Evolutionary conservation across 2,113 vertebrate species (phyloP), one percentile per base, ranked within the genome.

Genomic region (Noturus placidus): DNA sequence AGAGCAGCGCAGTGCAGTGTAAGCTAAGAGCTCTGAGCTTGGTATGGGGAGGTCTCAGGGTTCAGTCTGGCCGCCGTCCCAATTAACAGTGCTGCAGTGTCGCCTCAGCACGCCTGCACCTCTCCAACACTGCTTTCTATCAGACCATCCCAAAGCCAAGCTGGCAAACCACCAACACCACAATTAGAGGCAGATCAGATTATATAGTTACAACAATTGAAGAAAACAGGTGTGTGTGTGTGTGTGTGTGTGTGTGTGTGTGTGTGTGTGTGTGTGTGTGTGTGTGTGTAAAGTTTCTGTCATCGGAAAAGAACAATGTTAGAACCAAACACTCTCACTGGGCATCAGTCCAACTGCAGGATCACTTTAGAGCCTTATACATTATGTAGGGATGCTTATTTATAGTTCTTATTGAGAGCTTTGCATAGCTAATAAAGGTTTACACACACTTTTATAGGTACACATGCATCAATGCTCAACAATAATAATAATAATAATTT

Each of bases 11-110:
- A 91, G 90, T 92, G 92, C 92, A 92, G 93, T 91, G 93, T 93
- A 94, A 94, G 93, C 85, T 86, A 86, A 93, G 84, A 76, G 69
- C 67, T 35, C 33, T 14, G 88, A 87, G 87, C 42, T 74, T 87
- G 87, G 76, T 57, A 25, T 33, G 86, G 84, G 80, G 59, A 88
- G 93, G 94, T 93, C 93, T 92, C 4, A 86, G 93, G 91, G 94
- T 95, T 95, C 92, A 69, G 88, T 87, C 35, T 95, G 94, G 95
- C 94, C 90, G 86, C 46, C 0, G 63, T 93, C 93, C 94, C 78
- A 4, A 56, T 4, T 35, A 17, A 67, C 77, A 78, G 80, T 90
- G 84, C 92, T 94, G 94, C 93, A 93, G 93, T 80, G 82, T 80
- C 52, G 42, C 74, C 69, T 83, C 67, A 57, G 83, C 80, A 42